Evolutionary conservation across 2,797 vertebrate species (phyloP), one percentile per base, ranked within the genome.

Genomic region (Dermochelys coriacea): DNA sequence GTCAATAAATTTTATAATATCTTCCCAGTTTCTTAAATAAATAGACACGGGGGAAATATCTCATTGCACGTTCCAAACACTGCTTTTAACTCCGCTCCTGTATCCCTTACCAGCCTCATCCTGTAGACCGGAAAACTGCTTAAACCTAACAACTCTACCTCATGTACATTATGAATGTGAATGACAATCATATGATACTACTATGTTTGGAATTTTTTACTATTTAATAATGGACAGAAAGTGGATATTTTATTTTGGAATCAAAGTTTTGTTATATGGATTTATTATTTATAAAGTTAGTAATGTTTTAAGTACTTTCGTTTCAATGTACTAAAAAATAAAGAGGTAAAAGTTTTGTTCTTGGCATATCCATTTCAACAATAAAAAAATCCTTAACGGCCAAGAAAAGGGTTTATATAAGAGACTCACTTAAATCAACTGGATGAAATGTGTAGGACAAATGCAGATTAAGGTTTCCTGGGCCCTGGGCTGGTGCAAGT

Each of bases 241-340:
- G 91, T 94, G 87, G 93, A 80, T 94, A 87, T 96, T 95, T 96
- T 97, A 91, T 92, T 96, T 96, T 96, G 77, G 93, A 97, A 96
- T 96, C 94, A 94, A 94, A 96, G 82, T 93, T 75, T 92, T 96
- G 87, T 96, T 95, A 77, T 96, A 91, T 95, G 88, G 94, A 93
- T 96, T 96, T 96, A 96, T 96, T 81, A 88, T 93, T 96, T 96
- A 74, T 93, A 96, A 87, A 50, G 54, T 92, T 97, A 95, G 94
- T 94, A 95, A 83, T 78, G 82, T 95, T 97, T 95, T 94, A 84
- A 94, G 81, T 92, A 78, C 74, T 94, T 96, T 96, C 80, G 94
- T 95, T 96, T 95, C 92, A 96, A 95, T 95, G 88, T 95, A 86
- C 57, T 94, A 97, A 96, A 97, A 97, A 90, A 95, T 88, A 74